These are phyloP conservation scores for Terebella lapidaria DNA, from an alignment of 2,888 invertebrate species.

Conservation along the genomic window DNA sequence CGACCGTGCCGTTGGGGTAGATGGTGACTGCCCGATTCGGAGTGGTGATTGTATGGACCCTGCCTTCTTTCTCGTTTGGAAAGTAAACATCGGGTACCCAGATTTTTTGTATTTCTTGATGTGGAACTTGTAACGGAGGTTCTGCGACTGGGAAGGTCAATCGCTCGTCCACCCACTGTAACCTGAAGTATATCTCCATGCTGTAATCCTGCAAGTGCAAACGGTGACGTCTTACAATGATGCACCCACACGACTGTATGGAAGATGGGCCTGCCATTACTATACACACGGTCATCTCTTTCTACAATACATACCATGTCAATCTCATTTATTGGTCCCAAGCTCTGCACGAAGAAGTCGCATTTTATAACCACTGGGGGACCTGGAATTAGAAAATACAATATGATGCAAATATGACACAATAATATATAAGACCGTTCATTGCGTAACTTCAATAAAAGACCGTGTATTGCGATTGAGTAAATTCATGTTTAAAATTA, in stretches of 20 bases:
- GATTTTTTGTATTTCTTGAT: conserved; percentile 10
- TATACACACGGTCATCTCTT: no score
- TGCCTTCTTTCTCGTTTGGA: conserved; percentile 22
- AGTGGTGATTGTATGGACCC: conserved; percentile 16
- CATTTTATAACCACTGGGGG: conserved; percentile 16
- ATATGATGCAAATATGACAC: no score
- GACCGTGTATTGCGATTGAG: no score
- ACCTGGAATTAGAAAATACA: conserved; percentile 13
- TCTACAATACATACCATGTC: conserved; percentile 17
- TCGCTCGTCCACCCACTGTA: conserved; percentile 17
- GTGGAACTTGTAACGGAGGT: conserved; percentile 2
- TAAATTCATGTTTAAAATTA: no score
- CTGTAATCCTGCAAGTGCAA: conserved; percentile 21
- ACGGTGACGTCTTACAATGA: no score
- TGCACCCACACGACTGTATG: not conserved
- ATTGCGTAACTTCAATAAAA: no score
- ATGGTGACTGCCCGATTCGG: conserved; percentile 21
- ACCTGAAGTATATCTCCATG: conserved; percentile 22
- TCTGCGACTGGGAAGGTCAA: conserved; percentile 10
- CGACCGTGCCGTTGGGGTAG: conserved; percentile 19
- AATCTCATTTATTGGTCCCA: conserved; percentile 22
- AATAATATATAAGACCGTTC: no score
- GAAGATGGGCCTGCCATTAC: not conserved
- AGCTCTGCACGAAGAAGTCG: conserved; percentile 21
- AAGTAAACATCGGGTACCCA: conserved; percentile 26